Conservation (phyloP, 2,888 invertebrate genomes). For the Sinodicranocentrus sp. region DNA sequence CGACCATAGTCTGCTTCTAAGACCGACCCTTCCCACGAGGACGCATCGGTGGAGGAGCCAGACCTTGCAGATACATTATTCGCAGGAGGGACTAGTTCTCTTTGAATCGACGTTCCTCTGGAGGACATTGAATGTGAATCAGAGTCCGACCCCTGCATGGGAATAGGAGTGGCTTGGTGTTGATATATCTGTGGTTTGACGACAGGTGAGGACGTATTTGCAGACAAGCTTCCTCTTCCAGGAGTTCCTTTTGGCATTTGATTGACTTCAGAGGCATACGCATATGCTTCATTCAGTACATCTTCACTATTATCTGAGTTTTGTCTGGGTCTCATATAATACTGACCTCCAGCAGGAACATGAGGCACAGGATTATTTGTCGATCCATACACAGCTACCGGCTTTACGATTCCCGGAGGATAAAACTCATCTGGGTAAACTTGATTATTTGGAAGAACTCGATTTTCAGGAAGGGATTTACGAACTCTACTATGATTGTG, state of each 20-base stretch:
- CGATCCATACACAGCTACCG: constrained; percentile 52
- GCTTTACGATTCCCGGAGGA: constrained; percentile 55
- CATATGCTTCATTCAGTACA: constrained; percentile 54
- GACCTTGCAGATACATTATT: not conserved
- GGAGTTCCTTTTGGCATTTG: constrained; percentile 20
- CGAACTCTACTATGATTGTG: not conserved
- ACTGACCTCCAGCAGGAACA: not conserved
- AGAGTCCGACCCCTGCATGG: constrained; percentile 19
- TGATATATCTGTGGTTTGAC: constrained; percentile 21
- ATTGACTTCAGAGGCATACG: constrained; percentile 61
- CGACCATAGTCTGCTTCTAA: not conserved
- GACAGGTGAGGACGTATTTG: not conserved
- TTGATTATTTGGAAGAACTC: constrained; percentile 5
- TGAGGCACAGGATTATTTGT: not conserved
- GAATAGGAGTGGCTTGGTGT: constrained; percentile 40
- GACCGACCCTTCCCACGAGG: constrained; percentile 2
- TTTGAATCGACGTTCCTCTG: not conserved
- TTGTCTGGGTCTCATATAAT: not conserved
- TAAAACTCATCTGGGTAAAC: constrained; percentile 56
- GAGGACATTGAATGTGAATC: constrained; percentile 11
- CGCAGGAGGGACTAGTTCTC: not conserved
- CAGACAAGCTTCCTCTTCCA: not conserved
- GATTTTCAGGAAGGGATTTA: constrained; percentile 16
- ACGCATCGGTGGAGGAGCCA: constrained; percentile 29
- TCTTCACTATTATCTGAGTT: constrained; percentile 46